Base-by-base conservation (phyloP, 2,797 vertebrate species). In the Manis pentadactyla region DNA sequence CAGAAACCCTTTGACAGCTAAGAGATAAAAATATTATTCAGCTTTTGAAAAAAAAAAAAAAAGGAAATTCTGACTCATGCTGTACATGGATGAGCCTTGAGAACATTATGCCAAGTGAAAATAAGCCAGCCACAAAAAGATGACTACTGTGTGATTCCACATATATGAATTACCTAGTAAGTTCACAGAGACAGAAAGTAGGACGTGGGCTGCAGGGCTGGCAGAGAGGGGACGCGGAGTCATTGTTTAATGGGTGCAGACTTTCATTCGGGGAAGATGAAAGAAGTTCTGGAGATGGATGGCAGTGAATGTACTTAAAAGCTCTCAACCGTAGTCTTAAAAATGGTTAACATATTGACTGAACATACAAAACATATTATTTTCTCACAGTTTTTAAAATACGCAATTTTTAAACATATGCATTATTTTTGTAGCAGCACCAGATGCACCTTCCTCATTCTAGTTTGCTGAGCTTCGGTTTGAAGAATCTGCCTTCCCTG, bases 221-320 rank as follows among this genome's bases (percentile, higher is more conserved):
- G 37, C 10, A 21, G 53, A 18, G 42, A 31, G 31, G 51, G 55
- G 12, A 19, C 31, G 29, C 29, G 19, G 19, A 31, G 46, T 31
- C 11, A 31, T 6, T 12, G 2, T 14, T 31, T n/a, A 59, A 7
- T 1, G 15, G 5, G n/a, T 7, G 10, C 17, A 11, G 53, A n/a
- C 75, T 46, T 82, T 61, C 63, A 34, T n/a, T 64, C 5, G 25
- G 75, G 68, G 61, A 23, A 77, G 53, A 31, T 46, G n/a, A 21
- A 8, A 2, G 25, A 34, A 37, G 64, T 23, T 27, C 39, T 39
- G n/a, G n/a, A 57, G 46, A 23, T 8, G 25, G 31, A 31, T 0
- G 23, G 57, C 4, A 4, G 5, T 19, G 8, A 37, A 21, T 0
- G 14, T 7, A 53, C 14, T 15, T 2, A 18, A 15, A 1, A 39